Evolutionary conservation across 2,888 invertebrate species (phyloP).

Genomic region (Acronicta psi): DNA sequence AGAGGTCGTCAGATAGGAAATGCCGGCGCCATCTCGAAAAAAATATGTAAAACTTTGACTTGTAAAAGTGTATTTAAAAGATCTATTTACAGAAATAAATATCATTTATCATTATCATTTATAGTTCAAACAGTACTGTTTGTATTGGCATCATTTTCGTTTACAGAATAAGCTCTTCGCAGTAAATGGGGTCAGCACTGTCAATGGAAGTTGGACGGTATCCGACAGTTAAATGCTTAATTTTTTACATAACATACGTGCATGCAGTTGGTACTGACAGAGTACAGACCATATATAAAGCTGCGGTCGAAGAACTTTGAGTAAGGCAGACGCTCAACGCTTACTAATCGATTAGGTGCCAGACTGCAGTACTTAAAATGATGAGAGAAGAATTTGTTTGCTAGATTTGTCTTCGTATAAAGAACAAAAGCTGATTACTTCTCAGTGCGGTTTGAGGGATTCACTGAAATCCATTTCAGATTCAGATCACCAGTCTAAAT

Average conservation of each 20-base stretch:
- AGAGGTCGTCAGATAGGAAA: too few relatives aligned
- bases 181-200: constrained; percentile 62
- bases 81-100: too few relatives aligned
- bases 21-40: too few relatives aligned
- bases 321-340: not conserved
- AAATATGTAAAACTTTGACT: too few relatives aligned
- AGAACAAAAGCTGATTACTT: not conserved
- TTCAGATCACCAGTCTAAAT: too few relatives aligned
- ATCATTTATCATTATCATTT: too few relatives aligned
- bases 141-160: constrained; percentile 1
- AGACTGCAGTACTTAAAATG: not conserved
- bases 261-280: constrained; percentile 35
- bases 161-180: constrained; percentile 57
- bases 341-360: constrained; percentile 9
- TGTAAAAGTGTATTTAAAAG: too few relatives aligned
- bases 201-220: constrained; percentile 61
- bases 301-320: constrained; percentile 3
- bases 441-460: too few relatives aligned
- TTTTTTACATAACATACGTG: constrained; percentile 66
- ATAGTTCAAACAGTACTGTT: not conserved
- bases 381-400: constrained; percentile 1
- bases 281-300: constrained; percentile 32
- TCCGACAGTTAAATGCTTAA: constrained; percentile 62
- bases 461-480: too few relatives aligned
- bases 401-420: not conserved